Evolutionary conservation across 2,888 invertebrate species (phyloP).

Genomic region (Eudemis profundana): DNA sequence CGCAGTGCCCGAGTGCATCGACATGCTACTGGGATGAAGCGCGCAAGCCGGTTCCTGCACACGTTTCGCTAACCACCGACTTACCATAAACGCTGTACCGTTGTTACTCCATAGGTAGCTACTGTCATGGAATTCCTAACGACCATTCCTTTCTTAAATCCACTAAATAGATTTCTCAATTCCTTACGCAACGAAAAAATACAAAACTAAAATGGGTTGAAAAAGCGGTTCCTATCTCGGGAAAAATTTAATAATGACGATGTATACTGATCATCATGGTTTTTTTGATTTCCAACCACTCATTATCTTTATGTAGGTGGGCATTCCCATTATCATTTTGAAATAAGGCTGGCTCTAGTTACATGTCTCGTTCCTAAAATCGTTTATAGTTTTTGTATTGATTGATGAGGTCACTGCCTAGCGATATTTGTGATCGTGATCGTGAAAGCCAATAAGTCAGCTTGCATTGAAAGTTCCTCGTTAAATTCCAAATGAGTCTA

Average conservation of each 20-base stretch:
- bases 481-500: too few relatives aligned
- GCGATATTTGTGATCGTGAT: too few relatives aligned
- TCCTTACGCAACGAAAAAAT: not conserved
- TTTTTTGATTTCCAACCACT: not conserved
- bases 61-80: constrained; percentile 42
- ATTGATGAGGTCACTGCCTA: constrained; percentile 3
- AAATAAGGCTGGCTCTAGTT: not conserved
- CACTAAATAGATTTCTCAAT: not conserved
- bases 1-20: constrained; percentile 60
- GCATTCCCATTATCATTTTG: constrained; percentile 1
- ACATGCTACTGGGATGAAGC: constrained; percentile 61
- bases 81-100: constrained; percentile 27
- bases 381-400: constrained; percentile 2
- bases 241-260: not conserved
- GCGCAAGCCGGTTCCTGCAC: constrained; percentile 57
- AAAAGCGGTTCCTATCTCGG: not conserved
- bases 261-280: not conserved
- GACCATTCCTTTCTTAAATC: not conserved
- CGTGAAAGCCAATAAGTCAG: too few relatives aligned
- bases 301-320: constrained; percentile 4
- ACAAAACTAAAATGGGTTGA: not conserved
- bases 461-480: too few relatives aligned
- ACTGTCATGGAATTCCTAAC: not conserved
- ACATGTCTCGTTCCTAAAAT: not conserved
- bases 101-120: constrained; percentile 4